Evolutionary conservation across 1,140 invertebrate species (phyloP).

Genomic region (Agrilus planipennis): DNA sequence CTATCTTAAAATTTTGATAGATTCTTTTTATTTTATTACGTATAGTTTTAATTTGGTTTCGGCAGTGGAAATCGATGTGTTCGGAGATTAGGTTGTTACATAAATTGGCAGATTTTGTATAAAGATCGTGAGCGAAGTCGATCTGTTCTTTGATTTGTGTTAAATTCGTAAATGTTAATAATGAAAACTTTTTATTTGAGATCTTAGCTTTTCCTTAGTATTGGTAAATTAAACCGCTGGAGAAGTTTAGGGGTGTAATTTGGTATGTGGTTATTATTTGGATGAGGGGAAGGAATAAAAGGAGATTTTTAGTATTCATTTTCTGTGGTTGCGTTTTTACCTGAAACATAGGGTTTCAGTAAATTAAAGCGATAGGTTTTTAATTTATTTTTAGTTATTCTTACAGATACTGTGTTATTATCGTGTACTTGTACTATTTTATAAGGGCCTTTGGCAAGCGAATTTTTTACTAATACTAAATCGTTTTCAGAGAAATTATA

Average conservation of each 20-base stretch:
- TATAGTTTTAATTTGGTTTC: conserved; percentile 8
- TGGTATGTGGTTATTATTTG: no score
- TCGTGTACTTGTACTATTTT: conserved; percentile 24
- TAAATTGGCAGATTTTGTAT: neutral
- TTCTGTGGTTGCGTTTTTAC: no score
- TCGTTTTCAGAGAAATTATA: conserved; percentile 21
- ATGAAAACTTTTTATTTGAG: conserved; percentile 11
- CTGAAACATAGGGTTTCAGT: conserved; percentile 14
- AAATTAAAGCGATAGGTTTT: conserved; percentile 16
- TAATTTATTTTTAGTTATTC: conserved; percentile 6
- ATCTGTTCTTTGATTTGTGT: conserved; percentile 4
- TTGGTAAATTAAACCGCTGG: conserved; percentile 10
- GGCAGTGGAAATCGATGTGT: neutral
- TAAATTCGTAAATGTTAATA: conserved; percentile 13
- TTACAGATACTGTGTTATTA: conserved; percentile 20
- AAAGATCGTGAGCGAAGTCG: conserved; percentile 1
- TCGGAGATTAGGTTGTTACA: neutral
- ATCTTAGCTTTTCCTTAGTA: conserved; percentile 9
- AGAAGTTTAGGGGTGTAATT: neutral
- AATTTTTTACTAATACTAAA: conserved; percentile 16
- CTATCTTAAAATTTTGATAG: conserved; percentile 1
- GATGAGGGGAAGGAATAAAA: no score
- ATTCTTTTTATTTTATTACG: conserved; percentile 8
- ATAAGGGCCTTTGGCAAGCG: conserved; percentile 24
- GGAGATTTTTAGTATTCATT: no score